Base-by-base conservation (phyloP, 2,888 invertebrate species). In the Eupithecia centaureata region DNA sequence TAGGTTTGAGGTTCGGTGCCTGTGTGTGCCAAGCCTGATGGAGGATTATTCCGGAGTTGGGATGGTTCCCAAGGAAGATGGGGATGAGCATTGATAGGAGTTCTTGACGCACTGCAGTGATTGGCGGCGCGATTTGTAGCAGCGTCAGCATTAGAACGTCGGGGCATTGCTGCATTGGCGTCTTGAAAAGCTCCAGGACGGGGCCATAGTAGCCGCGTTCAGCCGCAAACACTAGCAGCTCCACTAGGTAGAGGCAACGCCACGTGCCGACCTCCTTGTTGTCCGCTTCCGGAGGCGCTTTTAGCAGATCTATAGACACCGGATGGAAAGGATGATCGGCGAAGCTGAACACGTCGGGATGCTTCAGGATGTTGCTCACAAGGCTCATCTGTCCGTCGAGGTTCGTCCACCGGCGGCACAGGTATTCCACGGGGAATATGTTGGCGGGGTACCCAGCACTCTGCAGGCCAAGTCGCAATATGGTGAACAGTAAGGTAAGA, bases 1-100 rank as follows among this genome's bases (percentile, higher is more conserved):
- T 95, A 2, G 96, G 95, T 75, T 97, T 96, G 63, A 97, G 94
- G 74, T 93, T 95, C 22, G 94, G 94, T 76, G 95, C 95, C 81
- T 96, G 96, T 63, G 96, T 95, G 85, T 98, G 97, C 99, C 99
- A 99, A 4, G 98, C 98, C 84, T 98, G 97, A 88, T 99, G 98
- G 65, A 99, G 93, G 73, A 99, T 97, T n/a, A 98, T 97, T 30
- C 97, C 98, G 0, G 99, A 98, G 89, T 99, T 99, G 0, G 98
- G 98, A 93, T 99, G 99, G 90, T 98, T 98, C 42, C 97, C 97
- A 65, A 99, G 94, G 90, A 99, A 99, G 77, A 98, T 96, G 2
- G 98, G 98, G 86, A 99, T 97, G 38, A 99, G 91, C 63, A 95
- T 96, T 57, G 96, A 95, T 74, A 99, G 94, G 66, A 99, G 91